These are phyloP conservation scores for Harpegnathos saltator DNA, from an alignment of 1,140 invertebrate species.

Conservation along the genomic window DNA sequence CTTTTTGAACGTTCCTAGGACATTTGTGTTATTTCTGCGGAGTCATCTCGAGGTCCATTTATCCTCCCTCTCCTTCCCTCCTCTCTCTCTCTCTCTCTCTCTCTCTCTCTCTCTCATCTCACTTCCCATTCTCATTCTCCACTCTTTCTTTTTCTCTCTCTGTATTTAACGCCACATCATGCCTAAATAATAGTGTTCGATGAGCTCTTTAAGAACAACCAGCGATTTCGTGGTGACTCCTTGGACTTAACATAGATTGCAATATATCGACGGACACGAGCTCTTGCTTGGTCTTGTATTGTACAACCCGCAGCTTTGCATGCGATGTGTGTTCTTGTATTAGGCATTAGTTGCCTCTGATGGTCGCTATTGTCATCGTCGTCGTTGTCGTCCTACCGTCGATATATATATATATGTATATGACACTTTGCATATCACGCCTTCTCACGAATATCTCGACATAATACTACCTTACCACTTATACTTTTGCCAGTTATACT, in stretches of 20 bases:
- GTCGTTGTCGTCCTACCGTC: constrained; percentile 18
- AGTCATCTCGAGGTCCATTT: background rate
- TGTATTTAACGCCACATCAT: background rate
- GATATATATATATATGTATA: background rate
- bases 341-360: background rate
- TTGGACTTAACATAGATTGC: background rate
- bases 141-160: too few species aligned
- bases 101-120: too few species aligned
- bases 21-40: constrained; percentile 10
- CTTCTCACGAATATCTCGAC: constrained; percentile 28
- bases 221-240: too few species aligned
- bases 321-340: constrained; percentile 69
- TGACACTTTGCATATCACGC: constrained; percentile 32
- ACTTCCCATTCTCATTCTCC: too few species aligned
- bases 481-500: constrained; percentile 59
- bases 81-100: too few species aligned
- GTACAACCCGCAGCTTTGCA: constrained; percentile 74
- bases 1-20: background rate
- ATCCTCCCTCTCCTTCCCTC: too few species aligned
- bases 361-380: constrained; percentile 46
- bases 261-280: constrained; percentile 19
- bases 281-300: background rate
- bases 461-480: constrained; percentile 1
- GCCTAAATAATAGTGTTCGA: constrained; percentile 21
- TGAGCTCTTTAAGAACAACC: too few species aligned